These are phyloP conservation scores for Isurus oxyrinchus DNA, from an alignment of 2,113 vertebrate genomes.

Conservation along the genomic window DNA sequence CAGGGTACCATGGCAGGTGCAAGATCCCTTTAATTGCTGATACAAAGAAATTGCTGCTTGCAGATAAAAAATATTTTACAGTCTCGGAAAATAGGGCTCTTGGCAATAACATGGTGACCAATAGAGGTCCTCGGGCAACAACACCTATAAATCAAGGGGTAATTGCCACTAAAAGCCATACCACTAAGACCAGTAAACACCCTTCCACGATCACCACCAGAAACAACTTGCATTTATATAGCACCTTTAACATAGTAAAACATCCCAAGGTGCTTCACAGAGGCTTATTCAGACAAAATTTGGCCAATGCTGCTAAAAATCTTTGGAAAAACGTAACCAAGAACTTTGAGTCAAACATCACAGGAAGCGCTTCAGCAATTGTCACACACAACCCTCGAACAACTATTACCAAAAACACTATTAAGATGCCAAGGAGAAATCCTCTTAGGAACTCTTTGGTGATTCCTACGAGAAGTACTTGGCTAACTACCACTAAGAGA, in stretches of 20 bases:
- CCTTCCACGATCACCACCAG: background rate
- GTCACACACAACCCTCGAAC: background rate
- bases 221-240: background rate
- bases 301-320: background rate
- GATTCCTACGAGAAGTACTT: background rate
- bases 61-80: background rate
- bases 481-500: background rate
- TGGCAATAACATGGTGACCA: background rate
- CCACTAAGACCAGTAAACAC: background rate
- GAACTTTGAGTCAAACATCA: background rate
- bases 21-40: background rate
- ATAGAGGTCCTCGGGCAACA: background rate
- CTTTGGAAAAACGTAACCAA: background rate
- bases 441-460: background rate
- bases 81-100: background rate
- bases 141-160: background rate
- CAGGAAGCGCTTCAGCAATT: background rate
- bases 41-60: background rate
- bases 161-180: background rate
- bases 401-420: background rate
- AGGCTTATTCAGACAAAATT: background rate
- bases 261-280: background rate
- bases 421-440: background rate
- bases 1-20: background rate
- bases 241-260: background rate